Evolutionary conservation across 2,888 invertebrate genomes (phyloP).

Genomic region (Aleiodes testaceus): DNA sequence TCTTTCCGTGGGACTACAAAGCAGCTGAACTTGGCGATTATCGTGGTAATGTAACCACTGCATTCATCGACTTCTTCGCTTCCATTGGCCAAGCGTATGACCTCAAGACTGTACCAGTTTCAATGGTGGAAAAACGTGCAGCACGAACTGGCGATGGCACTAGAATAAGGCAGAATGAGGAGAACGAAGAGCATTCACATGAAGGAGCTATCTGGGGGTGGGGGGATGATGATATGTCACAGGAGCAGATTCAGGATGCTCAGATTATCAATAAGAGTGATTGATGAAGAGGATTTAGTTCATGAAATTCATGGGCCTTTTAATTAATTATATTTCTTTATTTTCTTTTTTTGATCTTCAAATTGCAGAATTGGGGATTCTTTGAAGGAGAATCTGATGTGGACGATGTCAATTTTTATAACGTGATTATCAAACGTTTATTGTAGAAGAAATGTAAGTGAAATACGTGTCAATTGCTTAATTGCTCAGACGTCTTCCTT

Average conservation of each 20-base stretch:
- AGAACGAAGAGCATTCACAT: conserved; percentile 72
- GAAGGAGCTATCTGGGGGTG: conserved; percentile 83
- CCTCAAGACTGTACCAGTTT: conserved; percentile 83
- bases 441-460: background rate
- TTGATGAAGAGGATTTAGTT: conserved; percentile 51
- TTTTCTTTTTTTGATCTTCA: no score
- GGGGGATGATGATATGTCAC: conserved; percentile 85
- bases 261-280: conserved; percentile 65
- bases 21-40: conserved; percentile 83
- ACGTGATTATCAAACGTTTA: background rate
- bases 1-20: conserved; percentile 89
- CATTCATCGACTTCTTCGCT: conserved; percentile 80
- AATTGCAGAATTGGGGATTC: no score
- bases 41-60: conserved; percentile 78
- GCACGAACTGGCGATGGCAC: conserved; percentile 84
- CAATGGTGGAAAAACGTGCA: conserved; percentile 82
- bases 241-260: conserved; percentile 77
- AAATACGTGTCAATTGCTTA: conserved; percentile 10
- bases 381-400: no score
- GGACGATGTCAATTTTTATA: conserved; percentile 26
- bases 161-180: conserved; percentile 67
- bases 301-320: background rate
- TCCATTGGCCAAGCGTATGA: conserved; percentile 88
- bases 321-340: no score
- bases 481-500: conserved; percentile 2